Conservation (phyloP, 1,140 invertebrate genomes). For the Drosophila nannoptera region DNA sequence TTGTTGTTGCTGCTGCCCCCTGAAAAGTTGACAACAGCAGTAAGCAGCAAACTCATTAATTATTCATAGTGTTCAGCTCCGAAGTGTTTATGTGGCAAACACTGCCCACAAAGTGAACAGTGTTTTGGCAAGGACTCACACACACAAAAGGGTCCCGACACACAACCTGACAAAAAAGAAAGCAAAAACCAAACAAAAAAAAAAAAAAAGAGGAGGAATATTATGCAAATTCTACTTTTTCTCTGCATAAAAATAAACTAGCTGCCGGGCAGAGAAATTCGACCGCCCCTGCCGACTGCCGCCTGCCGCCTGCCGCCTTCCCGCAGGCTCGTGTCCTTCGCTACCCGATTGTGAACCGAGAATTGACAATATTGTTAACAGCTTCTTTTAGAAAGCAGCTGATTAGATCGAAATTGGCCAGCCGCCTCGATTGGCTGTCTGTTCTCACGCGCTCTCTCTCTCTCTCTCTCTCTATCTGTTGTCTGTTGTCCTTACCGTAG, state of each 20-base stretch:
- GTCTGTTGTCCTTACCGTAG: slow-evolving; percentile 23
- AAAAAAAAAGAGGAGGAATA: slow-evolving; percentile 12
- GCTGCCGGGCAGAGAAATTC: slow-evolving; percentile 21
- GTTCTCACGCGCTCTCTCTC: too few species aligned
- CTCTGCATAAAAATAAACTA: slow-evolving; percentile 68
- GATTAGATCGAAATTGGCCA: slow-evolving; percentile 61
- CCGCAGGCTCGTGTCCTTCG: too few species aligned
- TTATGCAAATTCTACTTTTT: slow-evolving; percentile 72
- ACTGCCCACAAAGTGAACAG: slow-evolving; percentile 60
- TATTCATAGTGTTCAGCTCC: slow-evolving; percentile 72
- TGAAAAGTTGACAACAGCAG: slow-evolving; percentile 32
- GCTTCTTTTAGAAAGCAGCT: slow-evolving; percentile 66
- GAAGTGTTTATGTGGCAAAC: slow-evolving; percentile 71
- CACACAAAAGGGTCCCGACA: slow-evolving; percentile 44
- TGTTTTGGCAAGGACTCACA: slow-evolving; percentile 28
- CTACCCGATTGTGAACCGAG: slow-evolving; percentile 20
- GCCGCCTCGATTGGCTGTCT: not conserved
- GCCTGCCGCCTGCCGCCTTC: slow-evolving; percentile 12
- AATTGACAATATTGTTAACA: slow-evolving; percentile 76
- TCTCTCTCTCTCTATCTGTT: not conserved
- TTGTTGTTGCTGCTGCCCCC: slow-evolving; percentile 9
- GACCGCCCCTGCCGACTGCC: slow-evolving; percentile 12
- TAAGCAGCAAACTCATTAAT: slow-evolving; percentile 64
- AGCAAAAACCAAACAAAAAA: not conserved
- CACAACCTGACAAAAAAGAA: slow-evolving; percentile 18